Conservation (phyloP, 2,113 vertebrate species). For the Cyprinodon brontotheroides region DNA sequence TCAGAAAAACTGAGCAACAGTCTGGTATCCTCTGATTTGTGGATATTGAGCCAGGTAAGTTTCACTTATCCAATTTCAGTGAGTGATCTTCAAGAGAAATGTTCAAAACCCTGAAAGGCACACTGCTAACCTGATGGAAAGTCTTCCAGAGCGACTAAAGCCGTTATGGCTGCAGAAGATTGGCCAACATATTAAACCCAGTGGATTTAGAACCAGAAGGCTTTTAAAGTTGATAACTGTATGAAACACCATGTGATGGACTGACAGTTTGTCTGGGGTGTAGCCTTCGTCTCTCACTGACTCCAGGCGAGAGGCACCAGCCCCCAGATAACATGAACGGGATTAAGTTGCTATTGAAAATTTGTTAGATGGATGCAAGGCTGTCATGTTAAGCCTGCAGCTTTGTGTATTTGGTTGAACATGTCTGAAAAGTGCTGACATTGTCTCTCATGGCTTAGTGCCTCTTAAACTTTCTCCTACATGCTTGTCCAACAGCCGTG, state of each 20-base stretch:
- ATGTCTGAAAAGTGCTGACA: not conserved
- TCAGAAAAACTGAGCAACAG: too few species aligned
- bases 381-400: not conserved
- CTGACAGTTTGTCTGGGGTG: not conserved
- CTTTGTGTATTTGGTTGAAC: not conserved
- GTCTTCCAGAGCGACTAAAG: too few species aligned
- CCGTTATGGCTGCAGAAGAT: too few species aligned
- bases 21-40: too few species aligned
- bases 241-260: not conserved
- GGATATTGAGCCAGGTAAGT: too few species aligned
- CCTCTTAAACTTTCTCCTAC: not conserved
- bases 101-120: too few species aligned
- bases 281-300: not conserved
- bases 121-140: not conserved
- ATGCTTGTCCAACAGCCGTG: not conserved
- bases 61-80: too few species aligned
- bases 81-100: too few species aligned
- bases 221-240: not conserved
- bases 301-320: not conserved
- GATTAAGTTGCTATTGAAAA: not conserved
- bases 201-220: not conserved
- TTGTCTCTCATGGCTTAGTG: not conserved
- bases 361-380: not conserved
- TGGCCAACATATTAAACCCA: not conserved
- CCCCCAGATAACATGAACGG: not conserved